Conservation (phyloP, 23 tunicate species). For the Diplosoma virens region DNA sequence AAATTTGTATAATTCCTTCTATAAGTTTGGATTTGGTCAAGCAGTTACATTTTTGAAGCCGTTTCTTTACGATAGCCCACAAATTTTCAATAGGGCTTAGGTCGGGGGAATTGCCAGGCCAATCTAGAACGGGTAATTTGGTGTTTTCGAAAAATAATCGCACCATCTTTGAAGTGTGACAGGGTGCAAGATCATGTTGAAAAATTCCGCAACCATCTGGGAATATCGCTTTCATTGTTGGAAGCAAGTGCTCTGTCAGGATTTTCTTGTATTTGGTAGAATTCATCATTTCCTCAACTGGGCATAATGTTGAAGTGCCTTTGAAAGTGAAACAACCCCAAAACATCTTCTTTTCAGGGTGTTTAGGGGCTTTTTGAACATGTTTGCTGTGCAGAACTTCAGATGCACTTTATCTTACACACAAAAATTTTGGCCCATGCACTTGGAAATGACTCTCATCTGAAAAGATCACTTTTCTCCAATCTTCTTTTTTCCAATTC, state of each 20-base stretch:
- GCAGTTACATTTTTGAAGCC: background rate
- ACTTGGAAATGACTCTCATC: constrained; percentile 13
- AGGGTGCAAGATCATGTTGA: background rate
- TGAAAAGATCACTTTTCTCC: constrained; percentile 1
- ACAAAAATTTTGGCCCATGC: background rate
- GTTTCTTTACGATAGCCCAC: background rate
- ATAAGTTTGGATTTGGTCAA: background rate
- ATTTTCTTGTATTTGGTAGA: background rate
- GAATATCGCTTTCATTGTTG: background rate
- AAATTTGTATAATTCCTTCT: background rate
- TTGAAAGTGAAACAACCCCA: background rate
- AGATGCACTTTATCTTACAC: background rate
- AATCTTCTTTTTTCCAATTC: background rate
- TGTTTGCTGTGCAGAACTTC: background rate
- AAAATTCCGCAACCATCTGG: background rate
- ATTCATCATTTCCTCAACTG: constrained; percentile 7
- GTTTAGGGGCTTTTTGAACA: background rate
- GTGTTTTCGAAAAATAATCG: background rate
- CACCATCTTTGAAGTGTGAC: too few species aligned
- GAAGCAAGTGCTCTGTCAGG: background rate
- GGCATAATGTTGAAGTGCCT: background rate
- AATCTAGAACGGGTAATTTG: background rate
- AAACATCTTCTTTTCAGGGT: constrained; percentile 13
- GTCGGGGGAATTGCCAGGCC: constrained; percentile 21
- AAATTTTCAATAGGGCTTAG: constrained; percentile 14